Percentiles rank a stretch among this genome's conserved stretches.
phyloP scores from a whole-genome alignment of 2,113 vertebrate genomes.

The Mirza zaza region DNA sequence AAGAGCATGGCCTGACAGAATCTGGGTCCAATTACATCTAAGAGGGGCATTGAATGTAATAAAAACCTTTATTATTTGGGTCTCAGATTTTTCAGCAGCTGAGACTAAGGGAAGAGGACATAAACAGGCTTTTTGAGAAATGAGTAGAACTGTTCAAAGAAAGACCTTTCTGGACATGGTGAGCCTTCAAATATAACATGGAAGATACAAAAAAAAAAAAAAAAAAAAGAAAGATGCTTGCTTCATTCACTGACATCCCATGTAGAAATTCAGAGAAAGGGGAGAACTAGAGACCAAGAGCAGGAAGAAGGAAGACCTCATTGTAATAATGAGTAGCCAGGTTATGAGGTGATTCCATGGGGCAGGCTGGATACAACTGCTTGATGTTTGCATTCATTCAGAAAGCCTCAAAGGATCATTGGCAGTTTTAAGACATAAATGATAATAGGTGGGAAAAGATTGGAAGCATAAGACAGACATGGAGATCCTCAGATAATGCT shows the following conservation, averaged over 20 bases:
- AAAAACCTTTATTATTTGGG: slow-evolving; percentile 8
- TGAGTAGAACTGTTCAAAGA: neutral
- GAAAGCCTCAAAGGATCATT: neutral
- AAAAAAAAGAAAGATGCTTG: neutral
- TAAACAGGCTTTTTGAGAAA: neutral
- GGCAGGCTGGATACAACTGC: neutral
- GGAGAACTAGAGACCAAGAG: neutral
- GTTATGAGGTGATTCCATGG: neutral
- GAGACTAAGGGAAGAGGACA: neutral
- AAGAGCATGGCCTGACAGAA: neutral
- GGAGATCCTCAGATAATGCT: neutral
- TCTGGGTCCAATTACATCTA: neutral
- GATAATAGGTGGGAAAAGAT: neutral
- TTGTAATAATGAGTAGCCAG: neutral
- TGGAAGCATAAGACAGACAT: neutral
- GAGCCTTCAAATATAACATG: slow-evolving; percentile 14
- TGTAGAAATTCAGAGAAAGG: neutral
- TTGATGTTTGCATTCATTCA: slow-evolving; percentile 41
- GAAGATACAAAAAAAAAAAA: neutral
- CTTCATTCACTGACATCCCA: neutral
- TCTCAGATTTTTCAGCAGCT: slow-evolving; percentile 41
- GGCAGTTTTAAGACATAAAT: neutral
- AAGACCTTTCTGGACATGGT: neutral
- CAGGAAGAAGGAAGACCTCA: slow-evolving; percentile 7
- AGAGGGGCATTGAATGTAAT: neutral